Evolutionary conservation across 1,140 invertebrate genomes (phyloP), one percentile per base, ranked within the genome.

Genomic region (Panagrolaimus sp.): DNA sequence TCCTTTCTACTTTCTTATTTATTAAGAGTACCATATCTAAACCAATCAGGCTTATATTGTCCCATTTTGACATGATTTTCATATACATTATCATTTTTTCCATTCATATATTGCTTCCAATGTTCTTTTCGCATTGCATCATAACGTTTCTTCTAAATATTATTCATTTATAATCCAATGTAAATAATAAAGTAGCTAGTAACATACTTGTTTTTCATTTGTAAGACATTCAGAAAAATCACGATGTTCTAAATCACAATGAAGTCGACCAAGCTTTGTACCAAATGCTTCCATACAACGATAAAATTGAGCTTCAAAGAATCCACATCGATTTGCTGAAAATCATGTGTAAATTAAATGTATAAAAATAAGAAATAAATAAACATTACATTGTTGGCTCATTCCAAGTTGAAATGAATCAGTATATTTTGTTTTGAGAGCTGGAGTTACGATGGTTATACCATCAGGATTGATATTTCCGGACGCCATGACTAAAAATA

Each of bases 231-330:
- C 78, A 14, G 68, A 45, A 31, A 71, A 80, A 48, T 80, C 78
- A 14, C 78, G 70, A 64, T 79, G 77, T 48, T 82, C 78, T n/a
- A 80, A 67, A 65, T 82, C 79, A 42, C 79, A 82, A 57, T 80
- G 75, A 20, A 72, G 69, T 23, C 79, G 64, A 8, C 78, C 78
- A 31, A 80, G 62, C 42, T 75, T 74, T 4, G 73, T 69, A 31
- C 78, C 78, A 51, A 73, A 80, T 13, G 79, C 78, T 51, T 80
- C 78, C 71, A 80, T 71, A 65, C 78, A 80, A 16, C 69, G 67
- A 46, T 78, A 80, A 45, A 71, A 80, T 38, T 80, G 76, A 27
- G 74, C 66, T 51, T 80, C 78, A 51, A 80, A 80, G 62, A 81
- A 80, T 14, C 73, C 78, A 20, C 78, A 80, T 57, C 20, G 51